These are phyloP conservation scores for Lasiommata megera DNA, from an alignment of 2,888 invertebrate species.

Conservation along the genomic window DNA sequence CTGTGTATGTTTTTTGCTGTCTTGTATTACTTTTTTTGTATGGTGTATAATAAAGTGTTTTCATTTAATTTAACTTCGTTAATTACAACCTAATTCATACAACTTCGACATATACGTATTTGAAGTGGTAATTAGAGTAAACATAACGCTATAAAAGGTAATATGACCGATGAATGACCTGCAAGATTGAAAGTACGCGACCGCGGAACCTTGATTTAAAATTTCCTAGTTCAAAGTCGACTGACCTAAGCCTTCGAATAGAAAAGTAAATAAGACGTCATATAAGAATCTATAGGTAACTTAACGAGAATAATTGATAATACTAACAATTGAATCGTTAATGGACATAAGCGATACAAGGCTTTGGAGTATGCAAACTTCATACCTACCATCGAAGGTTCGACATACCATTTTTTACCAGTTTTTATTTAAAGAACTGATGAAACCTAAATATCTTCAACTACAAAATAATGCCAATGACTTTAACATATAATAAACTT, in stretches of 20 bases:
- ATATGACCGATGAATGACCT: constrained; percentile 26
- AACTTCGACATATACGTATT: not conserved
- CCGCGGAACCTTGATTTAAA: constrained; percentile 26
- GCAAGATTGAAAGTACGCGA: constrained; percentile 24
- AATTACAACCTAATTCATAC: not conserved
- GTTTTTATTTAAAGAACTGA: no score
- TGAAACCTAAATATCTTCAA: no score
- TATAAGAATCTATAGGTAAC: not conserved
- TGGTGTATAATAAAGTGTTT: no score
- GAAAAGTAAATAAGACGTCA: not conserved
- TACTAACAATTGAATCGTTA: not conserved
- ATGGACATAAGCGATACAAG: no score
- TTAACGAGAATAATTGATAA: not conserved
- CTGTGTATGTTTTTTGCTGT: no score
- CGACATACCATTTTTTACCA: no score
- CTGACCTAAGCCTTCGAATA: constrained; percentile 17
- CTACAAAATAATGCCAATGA: no score
- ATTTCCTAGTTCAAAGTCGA: constrained; percentile 34
- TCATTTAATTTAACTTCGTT: not conserved
- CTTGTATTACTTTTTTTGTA: no score
- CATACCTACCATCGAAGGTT: no score
- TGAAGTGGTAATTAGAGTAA: not conserved
- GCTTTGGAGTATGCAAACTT: no score
- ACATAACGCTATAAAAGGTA: constrained; percentile 3
- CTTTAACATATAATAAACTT: no score